phyloP scores from a whole-genome alignment of 1,140 invertebrate genomes.

The Anagrus nilaparvatae region DNA sequence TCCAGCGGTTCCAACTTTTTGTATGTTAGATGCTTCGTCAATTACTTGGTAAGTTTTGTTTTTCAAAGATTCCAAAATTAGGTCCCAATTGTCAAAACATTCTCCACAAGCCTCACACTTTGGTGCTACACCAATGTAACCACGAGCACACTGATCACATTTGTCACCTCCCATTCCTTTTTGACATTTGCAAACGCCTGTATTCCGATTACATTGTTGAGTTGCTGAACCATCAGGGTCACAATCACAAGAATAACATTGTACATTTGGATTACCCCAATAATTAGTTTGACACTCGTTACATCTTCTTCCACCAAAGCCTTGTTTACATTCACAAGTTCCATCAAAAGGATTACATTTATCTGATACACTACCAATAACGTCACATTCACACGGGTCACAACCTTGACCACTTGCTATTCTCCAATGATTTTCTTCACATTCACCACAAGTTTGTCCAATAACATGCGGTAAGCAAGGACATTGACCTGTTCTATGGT shows the following conservation, averaged over 20 bases:
- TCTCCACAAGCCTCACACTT: slow-evolving; percentile 92
- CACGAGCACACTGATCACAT: slow-evolving; percentile 91
- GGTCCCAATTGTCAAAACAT: slow-evolving; percentile 98
- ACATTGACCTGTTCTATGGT: slow-evolving; percentile 80
- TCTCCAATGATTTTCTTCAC: slow-evolving; percentile 83
- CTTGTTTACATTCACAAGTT: slow-evolving; percentile 83
- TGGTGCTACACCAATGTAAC: slow-evolving; percentile 83
- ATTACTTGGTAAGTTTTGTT: slow-evolving; percentile 66
- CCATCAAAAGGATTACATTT: slow-evolving; percentile 57
- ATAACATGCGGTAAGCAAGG: slow-evolving; percentile 82
- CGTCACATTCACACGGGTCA: slow-evolving; percentile 84
- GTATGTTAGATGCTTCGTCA: slow-evolving; percentile 78
- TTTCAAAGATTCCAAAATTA: slow-evolving; percentile 65
- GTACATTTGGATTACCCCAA: slow-evolving; percentile 87
- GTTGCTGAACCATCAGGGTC: slow-evolving; percentile 75
- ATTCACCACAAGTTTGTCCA: slow-evolving; percentile 75
- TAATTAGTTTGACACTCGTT: slow-evolving; percentile 88
- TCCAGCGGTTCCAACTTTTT: slow-evolving; percentile 83
- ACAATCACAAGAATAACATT: slow-evolving; percentile 80
- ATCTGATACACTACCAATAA: slow-evolving; percentile 56
- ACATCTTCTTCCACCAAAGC: slow-evolving; percentile 88
- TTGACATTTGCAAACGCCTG: slow-evolving; percentile 80
- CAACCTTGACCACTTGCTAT: slow-evolving; percentile 86
- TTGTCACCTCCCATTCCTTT: slow-evolving; percentile 89
- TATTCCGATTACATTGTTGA: slow-evolving; percentile 75